Base-by-base conservation (phyloP, 1,140 invertebrate species). In the Pygmarrhopalites habei region DNA sequence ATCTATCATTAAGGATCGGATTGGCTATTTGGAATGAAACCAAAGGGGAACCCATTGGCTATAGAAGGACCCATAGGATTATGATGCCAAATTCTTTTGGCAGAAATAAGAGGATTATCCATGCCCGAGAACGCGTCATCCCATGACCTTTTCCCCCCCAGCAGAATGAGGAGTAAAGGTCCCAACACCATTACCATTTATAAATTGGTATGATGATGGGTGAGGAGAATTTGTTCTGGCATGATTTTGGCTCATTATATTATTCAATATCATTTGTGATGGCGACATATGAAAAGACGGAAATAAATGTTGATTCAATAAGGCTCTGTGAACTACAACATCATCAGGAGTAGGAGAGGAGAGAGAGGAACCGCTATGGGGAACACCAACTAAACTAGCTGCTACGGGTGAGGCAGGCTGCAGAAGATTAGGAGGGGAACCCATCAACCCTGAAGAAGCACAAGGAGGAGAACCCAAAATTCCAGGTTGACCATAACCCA, bases 141-240 rank as follows among this genome's bases (percentile, higher is more conserved):
- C 72, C 72, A 77, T n/a, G 77, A 74, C 73, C 78, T 52, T 75
- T 80, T 74, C 74, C 78, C n/a, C 74, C 73, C 55, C 74, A 15
- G 32, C 32, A 35, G 72, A 15, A 52, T 35, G 32, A 35, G 32
- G 32, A 35, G 15, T 7, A 35, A 5, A 7, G 15, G 32, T 35
- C 32, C 72, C 29, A 35, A 70, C 59, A 66, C 67, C 69, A 35
- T 72, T 44, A 44, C 66, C 39, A 58, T 64, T 64, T n/a, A 64
- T 30, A 58, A 58, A 4, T 39, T 58, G 43, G 4, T 5, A 10
- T 12, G 51, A 7, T 29, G 51, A 15, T 55, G 12, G 46, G 7
- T 49, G 46, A 7, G 52, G 52, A 4, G 62, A 19, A n/a, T 52
- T 46, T 23, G 55, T 32, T 10, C 62, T n/a, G 14, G 53, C 53